Conservation (phyloP, 2,797 vertebrate genomes). For the Steatocranus sp. region DNA sequence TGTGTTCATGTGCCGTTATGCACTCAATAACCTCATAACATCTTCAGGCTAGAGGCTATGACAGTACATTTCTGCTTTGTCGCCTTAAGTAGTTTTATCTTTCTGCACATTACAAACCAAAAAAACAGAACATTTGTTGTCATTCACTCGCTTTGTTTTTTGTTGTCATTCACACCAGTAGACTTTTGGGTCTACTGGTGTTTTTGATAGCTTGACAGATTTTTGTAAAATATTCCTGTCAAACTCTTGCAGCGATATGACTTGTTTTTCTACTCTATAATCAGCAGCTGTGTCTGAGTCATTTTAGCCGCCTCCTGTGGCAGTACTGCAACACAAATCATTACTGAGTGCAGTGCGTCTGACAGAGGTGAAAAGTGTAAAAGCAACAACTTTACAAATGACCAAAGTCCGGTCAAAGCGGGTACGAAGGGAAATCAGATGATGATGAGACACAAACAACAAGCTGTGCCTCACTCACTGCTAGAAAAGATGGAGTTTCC, state of each 20-base stretch:
- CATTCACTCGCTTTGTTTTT: background rate
- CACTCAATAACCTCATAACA: background rate
- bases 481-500: background rate
- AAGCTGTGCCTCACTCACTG: background rate
- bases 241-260: background rate
- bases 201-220: rapidly evolving
- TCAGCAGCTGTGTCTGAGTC: background rate
- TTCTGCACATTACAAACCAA: background rate
- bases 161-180: background rate
- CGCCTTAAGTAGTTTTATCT: background rate
- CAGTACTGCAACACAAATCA: background rate
- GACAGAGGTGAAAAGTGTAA: background rate
- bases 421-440: rapidly evolving
- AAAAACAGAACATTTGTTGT: background rate
- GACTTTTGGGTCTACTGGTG: background rate
- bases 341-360: background rate
- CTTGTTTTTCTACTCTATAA: background rate
- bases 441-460: background rate
- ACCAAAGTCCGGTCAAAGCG: background rate
- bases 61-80: background rate
- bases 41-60: background rate
- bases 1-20: background rate
- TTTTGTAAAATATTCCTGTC: background rate
- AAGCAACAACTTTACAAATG: background rate
- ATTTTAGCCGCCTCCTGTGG: background rate